Conservation (phyloP, 2,888 invertebrate species). For the Rhaphigaster nebulosa region DNA sequence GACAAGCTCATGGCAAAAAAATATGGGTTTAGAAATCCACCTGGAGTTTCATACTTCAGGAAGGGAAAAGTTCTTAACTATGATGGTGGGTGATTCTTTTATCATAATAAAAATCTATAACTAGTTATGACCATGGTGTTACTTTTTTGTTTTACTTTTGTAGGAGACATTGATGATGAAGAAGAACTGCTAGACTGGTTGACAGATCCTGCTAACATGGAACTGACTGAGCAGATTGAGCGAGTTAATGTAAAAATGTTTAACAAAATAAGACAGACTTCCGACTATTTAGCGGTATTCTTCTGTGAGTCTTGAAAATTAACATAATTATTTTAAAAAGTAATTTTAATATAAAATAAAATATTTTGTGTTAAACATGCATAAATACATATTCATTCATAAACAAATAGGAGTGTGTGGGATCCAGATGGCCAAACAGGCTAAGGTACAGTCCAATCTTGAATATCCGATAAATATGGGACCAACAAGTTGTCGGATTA, state of each 20-base stretch:
- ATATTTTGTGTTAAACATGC: background rate
- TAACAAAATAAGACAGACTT: constrained; percentile 87
- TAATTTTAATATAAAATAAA: background rate
- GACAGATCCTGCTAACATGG: constrained; percentile 94
- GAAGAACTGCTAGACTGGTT: constrained; percentile 91
- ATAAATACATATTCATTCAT: too few relatives aligned
- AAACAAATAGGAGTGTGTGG: too few relatives aligned
- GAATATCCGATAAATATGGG: too few relatives aligned
- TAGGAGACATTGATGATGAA: constrained; percentile 89
- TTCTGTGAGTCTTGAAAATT: constrained; percentile 80
- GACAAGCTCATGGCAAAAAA: constrained; percentile 94
- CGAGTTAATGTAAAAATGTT: constrained; percentile 94
- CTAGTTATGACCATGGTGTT: background rate
- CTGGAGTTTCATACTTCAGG: constrained; percentile 91
- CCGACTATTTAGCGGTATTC: constrained; percentile 92
- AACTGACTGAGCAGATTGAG: constrained; percentile 92
- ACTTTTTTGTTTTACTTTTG: constrained; percentile 48
- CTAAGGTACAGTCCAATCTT: too few relatives aligned
- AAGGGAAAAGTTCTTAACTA: constrained; percentile 90
- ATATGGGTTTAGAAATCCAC: constrained; percentile 89
- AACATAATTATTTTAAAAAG: background rate
- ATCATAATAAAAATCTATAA: background rate
- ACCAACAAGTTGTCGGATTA: too few relatives aligned
- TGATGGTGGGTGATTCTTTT: constrained; percentile 75
- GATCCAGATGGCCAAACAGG: too few relatives aligned